Base-by-base conservation (phyloP, 2,888 invertebrate genomes). In the Sminthurides aquaticus region DNA sequence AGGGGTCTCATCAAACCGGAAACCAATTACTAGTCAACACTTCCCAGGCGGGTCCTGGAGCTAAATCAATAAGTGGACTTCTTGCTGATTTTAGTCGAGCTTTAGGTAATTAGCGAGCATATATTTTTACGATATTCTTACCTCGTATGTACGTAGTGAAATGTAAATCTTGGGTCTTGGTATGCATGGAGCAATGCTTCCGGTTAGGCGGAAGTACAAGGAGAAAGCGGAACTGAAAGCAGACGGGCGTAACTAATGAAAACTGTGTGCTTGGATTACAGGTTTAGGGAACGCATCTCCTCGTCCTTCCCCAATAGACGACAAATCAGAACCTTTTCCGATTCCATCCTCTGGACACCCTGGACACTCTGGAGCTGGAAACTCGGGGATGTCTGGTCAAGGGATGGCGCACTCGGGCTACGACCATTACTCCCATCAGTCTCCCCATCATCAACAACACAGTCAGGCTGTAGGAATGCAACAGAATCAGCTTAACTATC, bases 61-160 rank as follows among this genome's bases (percentile, higher is more conserved):
- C 70, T 5, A 70, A 70, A 64, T 69, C 79, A 27, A 80, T 80
- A 56, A 78, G 78, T 71, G 79, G 79, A 26, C 79, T 81, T 77
- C 73, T 81, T 43, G 79, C 80, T 5, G 80, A 80, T 70, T 81
- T 81, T 71, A 80, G 79, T 67, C 74, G 79, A 73, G 80, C 80
- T 20, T 75, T 81, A 70, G 80, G 80, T 79, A 76, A 73, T 73
- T 49, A n/a, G n/a, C n/a, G n/a, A n/a, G n/a, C n/a, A n/a, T n/a
- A n/a, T 49, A 54, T 49, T 43, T 20, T n/a, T n/a, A n/a, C n/a
- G n/a, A n/a, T n/a, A n/a, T n/a, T n/a, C n/a, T n/a, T n/a, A n/a
- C n/a, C n/a, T n/a, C n/a, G n/a, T n/a, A n/a, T n/a, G n/a, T n/a
- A n/a, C n/a, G n/a, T n/a, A n/a, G n/a, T n/a, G n/a, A n/a, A n/a